Conservation (phyloP, 2,113 vertebrate genomes). For the Oryzias celebensis region DNA sequence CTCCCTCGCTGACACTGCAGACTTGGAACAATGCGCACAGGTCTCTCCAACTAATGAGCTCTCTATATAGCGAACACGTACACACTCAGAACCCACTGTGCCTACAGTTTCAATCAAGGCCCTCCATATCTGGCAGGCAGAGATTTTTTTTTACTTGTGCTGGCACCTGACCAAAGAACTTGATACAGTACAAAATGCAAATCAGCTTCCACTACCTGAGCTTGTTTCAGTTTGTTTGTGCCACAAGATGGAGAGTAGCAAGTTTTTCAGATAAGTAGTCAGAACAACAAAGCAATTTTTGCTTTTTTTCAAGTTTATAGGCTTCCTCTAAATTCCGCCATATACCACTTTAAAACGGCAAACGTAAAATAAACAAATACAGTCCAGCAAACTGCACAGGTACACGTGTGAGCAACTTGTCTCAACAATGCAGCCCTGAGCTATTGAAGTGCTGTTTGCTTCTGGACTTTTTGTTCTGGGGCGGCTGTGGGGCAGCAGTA, state of each 20-base stretch:
- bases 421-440: conserved; percentile 20
- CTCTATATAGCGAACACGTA: conserved; percentile 57
- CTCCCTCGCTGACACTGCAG: conserved; percentile 75
- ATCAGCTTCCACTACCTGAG: conserved; percentile 64
- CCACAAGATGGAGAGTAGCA: conserved; percentile 61
- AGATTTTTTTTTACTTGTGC: conserved; percentile 49
- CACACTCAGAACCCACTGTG: conserved; percentile 49
- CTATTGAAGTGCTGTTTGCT: conserved; percentile 38
- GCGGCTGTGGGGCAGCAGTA: too few relatives aligned
- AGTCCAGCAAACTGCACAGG: conserved; percentile 29
- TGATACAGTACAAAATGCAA: conserved; percentile 72
- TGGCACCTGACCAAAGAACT: conserved; percentile 65
- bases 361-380: conserved; percentile 7
- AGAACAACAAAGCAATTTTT: conserved; percentile 52
- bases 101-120: conserved; percentile 68
- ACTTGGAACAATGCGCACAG: conserved; percentile 74
- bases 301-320: conserved; percentile 31
- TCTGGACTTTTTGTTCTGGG: conserved; percentile 27
- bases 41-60: conserved; percentile 76
- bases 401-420: conserved; percentile 35
- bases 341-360: conserved; percentile 16
- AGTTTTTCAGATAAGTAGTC: conserved; percentile 48
- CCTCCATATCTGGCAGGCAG: conserved; percentile 59
- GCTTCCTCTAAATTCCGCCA: conserved; percentile 10
- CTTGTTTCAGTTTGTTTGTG: conserved; percentile 65